Evolutionary conservation across 2,797 vertebrate species (phyloP), one percentile per base, ranked within the genome.

Genomic region (Syngnathus rostellatus): DNA sequence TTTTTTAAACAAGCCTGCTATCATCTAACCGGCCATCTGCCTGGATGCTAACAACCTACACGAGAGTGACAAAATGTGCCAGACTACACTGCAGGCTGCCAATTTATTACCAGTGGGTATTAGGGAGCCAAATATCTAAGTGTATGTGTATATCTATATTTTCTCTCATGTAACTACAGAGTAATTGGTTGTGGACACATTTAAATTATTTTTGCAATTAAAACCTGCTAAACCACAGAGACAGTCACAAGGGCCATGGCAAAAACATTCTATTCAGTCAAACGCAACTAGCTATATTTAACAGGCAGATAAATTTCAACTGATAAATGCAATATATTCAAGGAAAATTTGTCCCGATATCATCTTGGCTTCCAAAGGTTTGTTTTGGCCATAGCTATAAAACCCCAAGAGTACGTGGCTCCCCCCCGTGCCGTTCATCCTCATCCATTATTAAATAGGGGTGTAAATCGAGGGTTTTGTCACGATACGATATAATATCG

Each of bases 391-490:
- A 62, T 53, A 65, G 63, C 58, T 54, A 45, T 69, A 16, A 68
- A 68, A 76, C 69, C 68, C 70, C 31, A 75, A 74, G 73, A 69
- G 71, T 71, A 71, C 77, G 81, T 71, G 31, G 51, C 66, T 81
- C 68, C 10, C 69, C 79, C 54, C 1, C 31, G 43, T 72, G 75
- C 68, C 67, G 70, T 74, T 31, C 31, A 31, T 31, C 31, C 31
- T 82, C 70, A 88, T 91, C 71, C 68, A 89, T 90, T 88, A 90
- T 89, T 90, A 72, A 89, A 66, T n/a, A n/a, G n/a, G n/a, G n/a
- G n/a, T n/a, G n/a, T n/a, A n/a, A n/a, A n/a, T n/a, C n/a, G n/a
- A n/a, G n/a, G n/a, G n/a, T n/a, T n/a, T n/a, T n/a, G n/a, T n/a
- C n/a, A n/a, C n/a, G n/a, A n/a, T n/a, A n/a, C n/a, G n/a, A n/a